A percentile compares a stretch with the other conserved stretches of the same genome.
phyloP scores from a whole-genome alignment of 1,140 invertebrate genomes.

The Maniola jurtina region DNA sequence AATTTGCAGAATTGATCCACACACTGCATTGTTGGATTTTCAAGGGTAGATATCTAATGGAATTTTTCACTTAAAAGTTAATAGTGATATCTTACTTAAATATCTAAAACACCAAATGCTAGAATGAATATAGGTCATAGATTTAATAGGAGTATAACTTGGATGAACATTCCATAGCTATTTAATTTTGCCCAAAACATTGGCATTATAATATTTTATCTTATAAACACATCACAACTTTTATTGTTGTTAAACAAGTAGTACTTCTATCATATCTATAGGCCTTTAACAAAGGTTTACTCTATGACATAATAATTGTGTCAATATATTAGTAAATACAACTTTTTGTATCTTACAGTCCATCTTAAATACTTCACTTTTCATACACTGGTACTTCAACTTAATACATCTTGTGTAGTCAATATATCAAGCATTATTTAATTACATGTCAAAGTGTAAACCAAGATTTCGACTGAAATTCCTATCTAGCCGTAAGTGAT shows the following conservation, averaged over 20 bases:
- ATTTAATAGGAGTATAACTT: conserved; percentile 1
- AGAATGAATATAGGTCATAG: conserved; percentile 33
- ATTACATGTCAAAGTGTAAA: conserved; percentile 5
- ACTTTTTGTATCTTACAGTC: neutral
- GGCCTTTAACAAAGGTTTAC: conserved; percentile 5
- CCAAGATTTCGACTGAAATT: conserved; percentile 5
- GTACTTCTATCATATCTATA: neutral
- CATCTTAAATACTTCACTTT: neutral
- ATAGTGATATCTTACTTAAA: conserved; percentile 60
- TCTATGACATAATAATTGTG: neutral
- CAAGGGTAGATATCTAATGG: conserved; percentile 62
- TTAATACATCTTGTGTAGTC: conserved; percentile 3
- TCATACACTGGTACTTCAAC: neutral
- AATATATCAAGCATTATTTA: neutral
- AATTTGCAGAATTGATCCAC: conserved; percentile 61
- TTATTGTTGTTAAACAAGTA: neutral
- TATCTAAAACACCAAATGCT: conserved; percentile 62
- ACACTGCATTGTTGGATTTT: conserved; percentile 55
- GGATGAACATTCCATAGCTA: neutral
- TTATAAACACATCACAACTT: neutral
- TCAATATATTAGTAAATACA: neutral
- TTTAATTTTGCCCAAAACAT: no score
- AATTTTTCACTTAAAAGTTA: conserved; percentile 60
- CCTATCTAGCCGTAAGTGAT: conserved; percentile 17
- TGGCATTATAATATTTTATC: no score